Evolutionary conservation across 2,888 invertebrate species (phyloP), one percentile per base, ranked within the genome.

Genomic region (Blomia tropicalis): DNA sequence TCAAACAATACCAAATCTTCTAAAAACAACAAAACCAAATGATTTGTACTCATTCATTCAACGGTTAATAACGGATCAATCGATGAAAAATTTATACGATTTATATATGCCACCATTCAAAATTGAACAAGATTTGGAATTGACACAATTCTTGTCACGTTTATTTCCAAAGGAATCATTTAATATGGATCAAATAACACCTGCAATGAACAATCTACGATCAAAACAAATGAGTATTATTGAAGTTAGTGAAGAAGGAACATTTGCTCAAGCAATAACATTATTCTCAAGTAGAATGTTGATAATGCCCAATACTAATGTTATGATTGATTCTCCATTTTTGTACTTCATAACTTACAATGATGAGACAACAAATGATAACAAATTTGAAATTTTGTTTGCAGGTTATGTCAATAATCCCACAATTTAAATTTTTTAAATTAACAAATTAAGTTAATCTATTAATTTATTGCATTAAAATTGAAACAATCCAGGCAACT

Each of bases 401-500:
- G 36, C 36, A 17, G 36, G 36, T 17, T 36, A 36, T 36, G 36
- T 36, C 17, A 36, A 36, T 17, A 36, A 36, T 36, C 36, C 36
- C 7, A 36, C 36, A 11, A 17, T 36, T 36, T 36, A 36, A 36
- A 36, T 36, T 17, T 11, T 11, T 11, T 36, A 36, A 11, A 36
- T 36, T 36, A 36, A n/a, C n/a, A n/a, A n/a, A n/a, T n/a, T n/a
- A n/a, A n/a, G n/a, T n/a, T n/a, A n/a, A n/a, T n/a, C n/a, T n/a
- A n/a, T n/a, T n/a, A n/a, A n/a, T n/a, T n/a, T n/a, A n/a, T n/a
- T 36, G 36, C 51, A 7, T 19, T 27, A 47, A 47, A 47, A 47
- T n/a, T 47, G 51, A 47, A 56, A 56, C 17, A 62, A 30, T 32
- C 62, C 62, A 3, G 68, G 68, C 53, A 68, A 66, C 17, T 62